phyloP scores from a whole-genome alignment of 2,797 vertebrate genomes.

The Spheniscus humboldti region DNA sequence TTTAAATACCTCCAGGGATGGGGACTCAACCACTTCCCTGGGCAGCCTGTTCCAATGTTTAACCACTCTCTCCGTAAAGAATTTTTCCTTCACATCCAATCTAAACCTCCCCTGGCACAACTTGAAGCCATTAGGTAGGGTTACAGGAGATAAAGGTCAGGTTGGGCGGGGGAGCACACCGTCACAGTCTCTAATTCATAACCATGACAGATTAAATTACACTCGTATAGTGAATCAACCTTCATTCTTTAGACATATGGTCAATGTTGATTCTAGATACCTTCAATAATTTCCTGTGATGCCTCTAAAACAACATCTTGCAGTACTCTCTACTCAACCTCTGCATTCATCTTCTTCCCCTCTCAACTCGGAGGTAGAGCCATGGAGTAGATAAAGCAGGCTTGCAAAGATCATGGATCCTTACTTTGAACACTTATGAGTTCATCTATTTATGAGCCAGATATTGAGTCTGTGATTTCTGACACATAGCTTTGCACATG shows the following conservation, averaged over 20 bases:
- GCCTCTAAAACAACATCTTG: neutral
- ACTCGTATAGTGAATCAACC: neutral
- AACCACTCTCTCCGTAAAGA: too few species aligned
- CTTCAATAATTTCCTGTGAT: constrained; percentile 9
- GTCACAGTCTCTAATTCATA: neutral
- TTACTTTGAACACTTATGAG: neutral
- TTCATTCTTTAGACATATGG: neutral
- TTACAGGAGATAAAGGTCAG: too few species aligned
- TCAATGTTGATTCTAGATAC: neutral
- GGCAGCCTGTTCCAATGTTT: too few species aligned
- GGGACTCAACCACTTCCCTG: too few species aligned
- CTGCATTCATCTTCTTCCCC: neutral
- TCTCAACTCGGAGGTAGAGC: neutral
- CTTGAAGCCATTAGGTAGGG: too few species aligned
- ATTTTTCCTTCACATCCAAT: too few species aligned
- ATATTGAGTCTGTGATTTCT: neutral
- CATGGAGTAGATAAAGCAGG: neutral
- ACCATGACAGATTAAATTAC: neutral
- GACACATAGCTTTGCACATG: neutral
- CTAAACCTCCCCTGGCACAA: too few species aligned
- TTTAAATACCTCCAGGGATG: too few species aligned
- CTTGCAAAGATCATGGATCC: neutral
- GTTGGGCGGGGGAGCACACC: too few species aligned
- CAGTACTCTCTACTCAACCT: neutral
- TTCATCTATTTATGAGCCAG: constrained; percentile 9